Evolutionary conservation across 2,888 invertebrate species (phyloP).

Genomic region (Phragmatobia fuliginosa): DNA sequence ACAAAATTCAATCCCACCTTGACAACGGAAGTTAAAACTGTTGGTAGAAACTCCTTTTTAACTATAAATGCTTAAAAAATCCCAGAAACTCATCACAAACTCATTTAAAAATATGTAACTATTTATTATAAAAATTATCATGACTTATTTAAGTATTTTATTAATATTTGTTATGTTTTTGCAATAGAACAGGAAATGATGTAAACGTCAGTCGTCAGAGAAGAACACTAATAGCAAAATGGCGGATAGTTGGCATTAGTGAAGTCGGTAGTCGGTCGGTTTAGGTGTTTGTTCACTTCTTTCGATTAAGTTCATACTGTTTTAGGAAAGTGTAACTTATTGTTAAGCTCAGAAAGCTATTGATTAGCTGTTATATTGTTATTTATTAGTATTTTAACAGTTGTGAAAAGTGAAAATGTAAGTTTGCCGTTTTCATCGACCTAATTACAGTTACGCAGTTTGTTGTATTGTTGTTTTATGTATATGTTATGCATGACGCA

Average conservation of each 20-base stretch:
- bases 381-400: slow-evolving; percentile 19
- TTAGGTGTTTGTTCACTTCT: slow-evolving; percentile 25
- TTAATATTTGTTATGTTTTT: not conserved
- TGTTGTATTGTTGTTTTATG: slow-evolving; percentile 18
- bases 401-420: slow-evolving; percentile 58
- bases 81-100: not conserved
- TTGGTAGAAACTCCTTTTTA: not conserved
- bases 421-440: slow-evolving; percentile 50
- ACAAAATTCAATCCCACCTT: not conserved
- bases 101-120: not conserved
- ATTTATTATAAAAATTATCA: not conserved
- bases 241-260: slow-evolving; percentile 55
- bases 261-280: slow-evolving; percentile 24
- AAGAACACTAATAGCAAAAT: slow-evolving; percentile 45
- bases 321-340: slow-evolving; percentile 15
- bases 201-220: slow-evolving; percentile 21
- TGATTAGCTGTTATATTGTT: slow-evolving; percentile 29
- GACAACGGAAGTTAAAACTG: slow-evolving; percentile 6
- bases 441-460: slow-evolving; percentile 25
- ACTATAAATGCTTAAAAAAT: no score
- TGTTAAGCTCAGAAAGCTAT: slow-evolving; percentile 13
- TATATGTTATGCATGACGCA: slow-evolving; percentile 52
- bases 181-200: not conserved
- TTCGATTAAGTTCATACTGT: slow-evolving; percentile 12
- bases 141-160: not conserved